Evolutionary conservation across 2,113 vertebrate genomes (phyloP).

Genomic region (Gavia stellata): DNA sequence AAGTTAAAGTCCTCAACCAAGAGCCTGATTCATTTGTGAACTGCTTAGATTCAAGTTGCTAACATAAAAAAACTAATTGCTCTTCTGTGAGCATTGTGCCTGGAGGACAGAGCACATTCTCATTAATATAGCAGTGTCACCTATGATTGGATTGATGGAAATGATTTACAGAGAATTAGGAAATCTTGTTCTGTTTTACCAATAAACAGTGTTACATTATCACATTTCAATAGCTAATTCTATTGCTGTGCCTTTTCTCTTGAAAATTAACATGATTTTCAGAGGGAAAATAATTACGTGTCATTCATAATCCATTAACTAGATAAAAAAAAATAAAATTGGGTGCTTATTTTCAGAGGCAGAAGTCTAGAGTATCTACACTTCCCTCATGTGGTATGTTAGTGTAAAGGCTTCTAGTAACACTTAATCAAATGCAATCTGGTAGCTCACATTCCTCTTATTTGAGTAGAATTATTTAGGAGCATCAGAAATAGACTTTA

Average conservation of each 20-base stretch:
- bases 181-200: conserved; percentile 37
- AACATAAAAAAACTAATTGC: background rate
- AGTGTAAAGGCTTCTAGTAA: conserved; percentile 29
- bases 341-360: conserved; percentile 13
- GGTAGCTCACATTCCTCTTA: background rate
- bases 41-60: background rate
- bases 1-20: background rate
- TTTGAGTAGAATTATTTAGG: background rate
- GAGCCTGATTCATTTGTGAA: background rate
- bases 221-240: conserved; percentile 60
- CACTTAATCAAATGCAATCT: background rate
- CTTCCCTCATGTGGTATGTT: conserved; percentile 58
- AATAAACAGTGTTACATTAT: conserved; percentile 41
- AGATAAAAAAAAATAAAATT: conserved; percentile 45
- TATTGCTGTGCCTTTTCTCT: conserved; percentile 44
- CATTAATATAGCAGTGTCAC: background rate
- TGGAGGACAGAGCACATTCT: background rate
- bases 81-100: background rate
- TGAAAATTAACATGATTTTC: conserved; percentile 62
- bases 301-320: conserved; percentile 68
- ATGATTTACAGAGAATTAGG: conserved; percentile 22
- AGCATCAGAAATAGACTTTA: background rate
- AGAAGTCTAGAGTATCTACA: conserved; percentile 32
- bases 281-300: conserved; percentile 55
- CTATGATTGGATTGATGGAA: conserved; percentile 32